Evolutionary conservation across 2,797 vertebrate genomes (phyloP).

Genomic region (Buceros bicornis): DNA sequence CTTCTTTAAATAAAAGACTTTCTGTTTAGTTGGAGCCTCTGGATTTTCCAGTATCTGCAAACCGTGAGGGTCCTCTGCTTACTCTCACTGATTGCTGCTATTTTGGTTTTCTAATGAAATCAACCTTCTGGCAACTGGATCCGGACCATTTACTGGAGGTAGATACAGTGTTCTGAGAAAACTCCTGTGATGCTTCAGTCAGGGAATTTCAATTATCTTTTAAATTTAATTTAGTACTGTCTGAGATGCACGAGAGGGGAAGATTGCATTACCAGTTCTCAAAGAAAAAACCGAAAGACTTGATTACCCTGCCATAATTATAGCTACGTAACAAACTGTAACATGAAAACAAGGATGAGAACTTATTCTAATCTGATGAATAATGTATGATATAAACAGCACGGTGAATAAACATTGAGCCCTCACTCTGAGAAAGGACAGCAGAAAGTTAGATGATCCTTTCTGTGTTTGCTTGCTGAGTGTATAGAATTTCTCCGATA

Average conservation of each 20-base stretch:
- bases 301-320: background rate
- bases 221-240: background rate
- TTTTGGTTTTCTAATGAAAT: conserved; percentile 62
- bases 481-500: background rate
- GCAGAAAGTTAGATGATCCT: background rate
- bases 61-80: background rate
- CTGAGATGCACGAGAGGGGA: background rate
- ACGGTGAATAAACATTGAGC: conserved; percentile 33
- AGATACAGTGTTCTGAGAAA: conserved; percentile 36
- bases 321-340: background rate
- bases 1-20: background rate
- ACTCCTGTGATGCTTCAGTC: conserved; percentile 13
- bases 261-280: background rate
- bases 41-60: background rate
- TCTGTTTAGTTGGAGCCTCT: background rate
- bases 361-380: background rate
- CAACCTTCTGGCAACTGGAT: conserved; percentile 20
- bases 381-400: background rate
- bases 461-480: background rate
- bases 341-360: background rate
- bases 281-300: background rate
- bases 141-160: conserved; percentile 5
- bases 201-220: conserved; percentile 51
- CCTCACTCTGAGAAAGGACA: background rate
- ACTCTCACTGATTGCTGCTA: background rate